phyloP scores from a whole-genome alignment of 92 coral and sea anemone genomes.

The Pocillopora grandis region DNA sequence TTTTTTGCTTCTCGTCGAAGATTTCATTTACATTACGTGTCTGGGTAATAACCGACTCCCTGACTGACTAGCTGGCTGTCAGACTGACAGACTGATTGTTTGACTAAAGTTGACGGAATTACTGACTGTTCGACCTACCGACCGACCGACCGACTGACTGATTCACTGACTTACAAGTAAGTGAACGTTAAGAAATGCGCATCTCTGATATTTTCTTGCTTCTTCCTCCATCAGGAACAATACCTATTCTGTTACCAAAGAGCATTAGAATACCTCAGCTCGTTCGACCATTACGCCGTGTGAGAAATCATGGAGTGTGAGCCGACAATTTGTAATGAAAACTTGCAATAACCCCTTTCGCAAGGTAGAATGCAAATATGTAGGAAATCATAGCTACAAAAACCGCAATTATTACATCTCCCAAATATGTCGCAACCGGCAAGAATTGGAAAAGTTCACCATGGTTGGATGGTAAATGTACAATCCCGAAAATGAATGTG shows the following conservation, averaged over 20 bases:
- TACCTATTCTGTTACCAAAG: constrained; percentile 95
- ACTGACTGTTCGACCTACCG: too few relatives aligned
- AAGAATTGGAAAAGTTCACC: not conserved
- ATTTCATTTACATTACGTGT: too few relatives aligned
- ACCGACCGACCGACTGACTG: not conserved
- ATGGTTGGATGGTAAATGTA: not conserved
- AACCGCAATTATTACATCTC: not conserved
- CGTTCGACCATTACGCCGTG: constrained; percentile 96
- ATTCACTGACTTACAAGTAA: not conserved
- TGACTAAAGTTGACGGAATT: too few relatives aligned
- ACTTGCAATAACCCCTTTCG: not conserved
- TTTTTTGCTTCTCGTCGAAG: too few relatives aligned
- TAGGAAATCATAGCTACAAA: not conserved
- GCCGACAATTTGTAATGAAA: not conserved
- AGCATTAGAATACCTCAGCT: constrained; percentile 94
- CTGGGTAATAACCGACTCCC: too few relatives aligned
- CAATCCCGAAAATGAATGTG: too few relatives aligned
- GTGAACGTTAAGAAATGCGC: not conserved
- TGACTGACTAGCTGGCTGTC: too few relatives aligned
- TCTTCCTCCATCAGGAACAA: constrained; percentile 67
- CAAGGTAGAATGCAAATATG: not conserved
- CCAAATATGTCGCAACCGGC: not conserved
- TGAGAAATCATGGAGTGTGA: not conserved
- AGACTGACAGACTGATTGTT: too few relatives aligned
- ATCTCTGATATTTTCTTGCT: not conserved